A percentile compares a stretch with the other conserved stretches of the same genome.
Evolutionary conservation across 1,140 invertebrate genomes (phyloP).

Genomic region (Calliphora vicina): DNA sequence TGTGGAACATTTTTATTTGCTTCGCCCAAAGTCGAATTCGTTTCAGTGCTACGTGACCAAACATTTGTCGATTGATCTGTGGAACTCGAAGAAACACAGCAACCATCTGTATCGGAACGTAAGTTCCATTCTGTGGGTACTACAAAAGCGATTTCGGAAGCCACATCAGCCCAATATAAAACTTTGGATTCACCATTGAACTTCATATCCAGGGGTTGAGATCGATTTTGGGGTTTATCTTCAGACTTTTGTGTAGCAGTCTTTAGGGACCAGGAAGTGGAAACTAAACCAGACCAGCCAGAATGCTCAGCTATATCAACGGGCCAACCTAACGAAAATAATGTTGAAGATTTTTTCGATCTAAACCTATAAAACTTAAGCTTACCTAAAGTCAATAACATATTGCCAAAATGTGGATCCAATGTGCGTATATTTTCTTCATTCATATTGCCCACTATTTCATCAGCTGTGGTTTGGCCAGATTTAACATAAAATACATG

Average conservation of each 20-base stretch:
- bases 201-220: slow-evolving; percentile 51
- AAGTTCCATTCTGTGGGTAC: slow-evolving; percentile 78
- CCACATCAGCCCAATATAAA: slow-evolving; percentile 96
- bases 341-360: background rate
- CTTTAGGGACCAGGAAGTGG: slow-evolving; percentile 77
- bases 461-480: slow-evolving; percentile 77
- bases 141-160: slow-evolving; percentile 92
- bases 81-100: slow-evolving; percentile 59
- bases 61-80: slow-evolving; percentile 46
- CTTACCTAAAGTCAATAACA: slow-evolving; percentile 73
- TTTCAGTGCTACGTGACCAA: slow-evolving; percentile 70
- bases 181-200: slow-evolving; percentile 72
- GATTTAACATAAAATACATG: slow-evolving; percentile 94
- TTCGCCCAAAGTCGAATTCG: slow-evolving; percentile 43
- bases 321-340: slow-evolving; percentile 73
- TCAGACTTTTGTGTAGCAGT: slow-evolving; percentile 43
- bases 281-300: slow-evolving; percentile 88
- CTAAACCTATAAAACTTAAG: background rate
- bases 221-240: slow-evolving; percentile 42
- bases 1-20: slow-evolving; percentile 58
- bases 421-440: slow-evolving; percentile 63
- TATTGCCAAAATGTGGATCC: slow-evolving; percentile 76
- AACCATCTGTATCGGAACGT: slow-evolving; percentile 63
- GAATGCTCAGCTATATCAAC: slow-evolving; percentile 84
- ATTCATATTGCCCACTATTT: slow-evolving; percentile 85